phyloP scores from a whole-genome alignment of 2,888 invertebrate species.

The Tethea ocularis region DNA sequence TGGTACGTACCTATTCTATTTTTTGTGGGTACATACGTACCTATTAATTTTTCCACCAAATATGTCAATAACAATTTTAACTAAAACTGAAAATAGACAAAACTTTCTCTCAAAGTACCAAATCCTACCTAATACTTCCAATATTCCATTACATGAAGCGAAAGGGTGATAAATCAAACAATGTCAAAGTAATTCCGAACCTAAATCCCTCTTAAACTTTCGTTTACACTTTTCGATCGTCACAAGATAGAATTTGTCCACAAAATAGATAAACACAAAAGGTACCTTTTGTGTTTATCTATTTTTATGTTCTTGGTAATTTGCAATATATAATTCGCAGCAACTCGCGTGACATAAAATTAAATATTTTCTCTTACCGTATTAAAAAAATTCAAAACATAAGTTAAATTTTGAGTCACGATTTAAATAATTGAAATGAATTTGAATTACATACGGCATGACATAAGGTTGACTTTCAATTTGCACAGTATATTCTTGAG shows the following conservation, averaged over 20 bases:
- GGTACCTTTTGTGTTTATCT: neutral
- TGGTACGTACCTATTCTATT: neutral
- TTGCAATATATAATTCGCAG: too few relatives aligned
- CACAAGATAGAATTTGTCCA: conserved; percentile 9
- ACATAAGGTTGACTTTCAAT: too few relatives aligned
- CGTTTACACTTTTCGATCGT: conserved; percentile 34
- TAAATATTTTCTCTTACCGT: too few relatives aligned
- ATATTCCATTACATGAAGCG: conserved; percentile 22
- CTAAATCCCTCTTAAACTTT: conserved; percentile 38
- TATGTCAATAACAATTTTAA: neutral
- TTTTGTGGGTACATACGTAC: neutral
- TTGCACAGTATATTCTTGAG: too few relatives aligned
- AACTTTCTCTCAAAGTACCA: conserved; percentile 5
- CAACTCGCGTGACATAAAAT: too few relatives aligned
- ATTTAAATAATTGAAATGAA: too few relatives aligned
- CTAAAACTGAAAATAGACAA: neutral
- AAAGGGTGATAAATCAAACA: conserved; percentile 36
- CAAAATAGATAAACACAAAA: neutral
- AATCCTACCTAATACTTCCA: conserved; percentile 18
- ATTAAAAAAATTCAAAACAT: too few relatives aligned
- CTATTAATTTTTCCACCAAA: neutral
- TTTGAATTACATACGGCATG: too few relatives aligned
- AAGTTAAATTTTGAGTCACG: too few relatives aligned
- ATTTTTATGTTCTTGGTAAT: too few relatives aligned
- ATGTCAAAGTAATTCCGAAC: conserved; percentile 40